Evolutionary conservation across 2,888 invertebrate genomes (phyloP), one percentile per base, ranked within the genome.

Genomic region (Blomia tropicalis): DNA sequence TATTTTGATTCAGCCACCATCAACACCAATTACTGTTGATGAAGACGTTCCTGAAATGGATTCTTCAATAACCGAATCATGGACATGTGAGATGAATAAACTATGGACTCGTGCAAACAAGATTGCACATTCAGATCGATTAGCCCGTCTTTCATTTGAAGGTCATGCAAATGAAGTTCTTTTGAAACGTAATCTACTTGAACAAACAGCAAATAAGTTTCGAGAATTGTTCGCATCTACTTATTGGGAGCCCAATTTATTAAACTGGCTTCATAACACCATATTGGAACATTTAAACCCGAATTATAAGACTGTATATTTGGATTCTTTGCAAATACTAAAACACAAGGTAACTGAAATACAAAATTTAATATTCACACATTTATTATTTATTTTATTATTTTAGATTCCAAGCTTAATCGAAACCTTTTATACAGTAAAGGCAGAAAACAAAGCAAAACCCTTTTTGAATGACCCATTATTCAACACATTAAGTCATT

Each of bases 201-300:
- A 86, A 69, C 83, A 81, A 68, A 81, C 85, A 1, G 73, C 76
- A 3, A 71, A 72, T 53, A 69, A 75, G 64, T 68, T 85, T 67
- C 77, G 86, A 36, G 80, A 81, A 67, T 76, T 82, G n/a, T 74
- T 87, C 66, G 81, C 83, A 0, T 78, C 80, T 2, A 76, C 79
- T n/a, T 67, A 68, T 4, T 69, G 75, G 75, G 84, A 87, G 68
- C 72, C 79, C 27, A 80, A 81, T 67, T 73, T 83, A 27, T 79
- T 81, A 0, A 84, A 85, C 68, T 88, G 88, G 88, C 72, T 88
- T 32, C 87, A 88, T 72, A 75, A 78, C 44, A 72, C 83, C 11
- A 72, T 87, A 5, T 77, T 85, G 67, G 84, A 86, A 66, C 76
- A 80, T 69, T 73, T 86, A 53, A 81, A 80, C 58, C 77, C 78